Base-by-base conservation (phyloP, 53 echinoderm and acorn worm genomes). In the Henricia sp. region DNA sequence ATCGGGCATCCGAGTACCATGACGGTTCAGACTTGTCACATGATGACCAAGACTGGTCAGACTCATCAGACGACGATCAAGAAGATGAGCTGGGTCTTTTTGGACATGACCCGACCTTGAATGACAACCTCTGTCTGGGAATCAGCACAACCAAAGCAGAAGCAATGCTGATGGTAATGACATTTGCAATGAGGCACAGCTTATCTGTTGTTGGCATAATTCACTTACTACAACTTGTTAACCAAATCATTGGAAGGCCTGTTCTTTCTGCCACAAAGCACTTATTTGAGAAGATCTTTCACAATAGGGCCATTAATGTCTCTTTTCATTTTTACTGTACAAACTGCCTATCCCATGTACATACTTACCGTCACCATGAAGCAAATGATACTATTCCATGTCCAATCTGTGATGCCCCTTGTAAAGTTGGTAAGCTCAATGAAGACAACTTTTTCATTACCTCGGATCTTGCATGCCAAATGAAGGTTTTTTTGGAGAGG, bases 281-380 rank as follows among this genome's bases (percentile, higher is more conserved):
- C 50, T 50, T 74, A 13, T 38, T 74, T 46, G 38, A 50, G 33
- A 65, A 72, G 23, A 34, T 67, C 16, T 85, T 71, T 71, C 41
- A 27, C 36, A 63, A 54, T 25, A 58, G 28, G 11, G 50, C 41
- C 3, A 62, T 74, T 14, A 23, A 63, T 10, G 34, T 86, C 12
- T 46, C 42, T 21, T 88, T 88, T 88, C 82, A 88, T 36, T 88
- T 88, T 57, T 88, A 75, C 63, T 88, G 82, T 52, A 17, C 67
- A 2, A 36, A 50, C 55, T 88, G 88, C 39, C 43, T 43, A 40
- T 41, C 28, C 3, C 78, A 42, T 55, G 82, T 88, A 25, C 38
- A 42, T 14, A 43, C 83, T 19, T 82, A 36, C 70, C 23, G 40
- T 41, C 39, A 54, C 10, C 48, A 35, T 23, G 34, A 55, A 12